Percentiles rank a stretch among this genome's conserved stretches.
phyloP scores from a whole-genome alignment of 2,113 vertebrate genomes.

The Poecilia latipinna region DNA sequence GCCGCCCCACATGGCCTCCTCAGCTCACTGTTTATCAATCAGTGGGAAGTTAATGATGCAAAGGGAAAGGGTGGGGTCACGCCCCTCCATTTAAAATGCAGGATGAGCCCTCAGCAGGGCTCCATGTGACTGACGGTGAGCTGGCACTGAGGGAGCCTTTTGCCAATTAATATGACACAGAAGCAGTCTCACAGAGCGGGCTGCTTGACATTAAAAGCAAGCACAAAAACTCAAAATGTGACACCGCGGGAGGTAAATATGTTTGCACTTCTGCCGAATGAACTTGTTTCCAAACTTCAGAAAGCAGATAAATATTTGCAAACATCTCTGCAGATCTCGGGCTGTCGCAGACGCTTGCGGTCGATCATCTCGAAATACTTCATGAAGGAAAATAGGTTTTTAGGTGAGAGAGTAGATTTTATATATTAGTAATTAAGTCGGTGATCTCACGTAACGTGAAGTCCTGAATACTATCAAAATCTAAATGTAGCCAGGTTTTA shows the following conservation, averaged over 20 bases:
- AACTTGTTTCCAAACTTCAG: slow-evolving; percentile 12
- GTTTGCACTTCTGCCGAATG: slow-evolving; percentile 2
- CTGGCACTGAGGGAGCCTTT: neutral
- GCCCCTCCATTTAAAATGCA: slow-evolving; percentile 60
- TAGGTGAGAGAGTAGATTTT: slow-evolving; percentile 15
- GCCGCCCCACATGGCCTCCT: slow-evolving; percentile 15
- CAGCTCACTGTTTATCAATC: slow-evolving; percentile 65
- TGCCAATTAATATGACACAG: slow-evolving; percentile 20
- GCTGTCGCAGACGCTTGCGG: slow-evolving; percentile 37
- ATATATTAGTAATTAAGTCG: slow-evolving; percentile 42
- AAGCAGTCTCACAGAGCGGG: slow-evolving; percentile 8
- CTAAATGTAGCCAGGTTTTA: neutral
- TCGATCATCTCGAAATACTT: neutral
- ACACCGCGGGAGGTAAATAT: slow-evolving; percentile 20
- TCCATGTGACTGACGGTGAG: slow-evolving; percentile 37
- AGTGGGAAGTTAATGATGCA: slow-evolving; percentile 67
- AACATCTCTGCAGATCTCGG: slow-evolving; percentile 7
- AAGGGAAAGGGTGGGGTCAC: slow-evolving; percentile 22
- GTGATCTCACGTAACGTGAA: slow-evolving; percentile 34
- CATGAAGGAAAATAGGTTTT: neutral
- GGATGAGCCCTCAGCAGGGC: slow-evolving; percentile 30
- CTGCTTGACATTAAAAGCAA: slow-evolving; percentile 19
- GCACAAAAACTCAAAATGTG: slow-evolving; percentile 17
- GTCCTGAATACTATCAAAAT: slow-evolving; percentile 39
- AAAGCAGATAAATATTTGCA: slow-evolving; percentile 27